Percentiles rank a stretch among this genome's conserved stretches.
Conservation (phyloP, 2,797 vertebrate genomes). For the Cheirogaleus major region DNA sequence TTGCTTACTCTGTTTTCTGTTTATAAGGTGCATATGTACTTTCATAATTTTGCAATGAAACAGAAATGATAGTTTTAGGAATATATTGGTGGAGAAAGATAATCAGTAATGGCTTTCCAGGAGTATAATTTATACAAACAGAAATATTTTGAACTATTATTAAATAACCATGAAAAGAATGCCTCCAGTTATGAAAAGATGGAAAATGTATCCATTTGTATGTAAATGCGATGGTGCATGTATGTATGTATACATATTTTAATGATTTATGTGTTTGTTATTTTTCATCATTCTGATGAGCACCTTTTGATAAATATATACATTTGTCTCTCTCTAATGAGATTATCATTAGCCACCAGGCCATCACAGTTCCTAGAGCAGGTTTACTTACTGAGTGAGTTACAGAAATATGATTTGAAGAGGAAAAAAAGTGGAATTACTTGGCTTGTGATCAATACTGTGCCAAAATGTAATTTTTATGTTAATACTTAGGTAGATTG, state of each 20-base stretch:
- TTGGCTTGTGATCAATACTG: background rate
- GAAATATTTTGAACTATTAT: slow-evolving; percentile 6
- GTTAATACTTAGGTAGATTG: background rate
- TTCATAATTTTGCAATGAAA: background rate
- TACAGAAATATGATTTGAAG: background rate
- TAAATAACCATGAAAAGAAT: background rate
- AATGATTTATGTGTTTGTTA: background rate
- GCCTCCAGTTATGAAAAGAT: background rate
- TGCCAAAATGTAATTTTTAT: slow-evolving; percentile 7
- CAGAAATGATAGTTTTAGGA: slow-evolving; percentile 12
- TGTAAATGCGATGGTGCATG: background rate
- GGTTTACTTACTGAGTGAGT: background rate
- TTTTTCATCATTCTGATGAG: slow-evolving; percentile 25
- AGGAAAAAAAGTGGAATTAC: background rate
- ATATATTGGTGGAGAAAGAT: background rate
- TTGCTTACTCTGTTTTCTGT: background rate
- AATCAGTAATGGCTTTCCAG: background rate
- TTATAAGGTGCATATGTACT: background rate
- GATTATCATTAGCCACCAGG: background rate
- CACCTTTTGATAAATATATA: background rate
- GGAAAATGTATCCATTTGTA: background rate
- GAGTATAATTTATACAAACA: slow-evolving; percentile 29
- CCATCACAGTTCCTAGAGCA: background rate
- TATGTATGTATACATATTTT: background rate
- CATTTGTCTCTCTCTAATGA: slow-evolving; percentile 10